Evolutionary conservation across 1,140 invertebrate species (phyloP).

Genomic region (Vollenhovia emeryi): DNA sequence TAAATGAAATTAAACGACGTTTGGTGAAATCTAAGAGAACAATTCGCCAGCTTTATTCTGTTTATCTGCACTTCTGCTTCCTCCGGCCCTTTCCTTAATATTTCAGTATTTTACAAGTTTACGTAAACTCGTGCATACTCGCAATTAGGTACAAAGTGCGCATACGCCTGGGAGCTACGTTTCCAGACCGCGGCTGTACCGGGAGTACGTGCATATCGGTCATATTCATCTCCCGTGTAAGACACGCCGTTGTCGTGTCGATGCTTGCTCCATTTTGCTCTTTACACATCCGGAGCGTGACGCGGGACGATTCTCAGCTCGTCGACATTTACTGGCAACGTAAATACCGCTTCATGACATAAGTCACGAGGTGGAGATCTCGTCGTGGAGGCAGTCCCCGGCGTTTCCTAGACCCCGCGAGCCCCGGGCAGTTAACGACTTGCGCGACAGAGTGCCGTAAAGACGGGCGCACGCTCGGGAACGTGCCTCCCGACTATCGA

Average conservation of each 20-base stretch:
- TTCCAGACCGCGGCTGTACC: background rate
- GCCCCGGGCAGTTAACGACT: slow-evolving; percentile 24
- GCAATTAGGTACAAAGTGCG: background rate
- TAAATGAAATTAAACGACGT: too few relatives aligned
- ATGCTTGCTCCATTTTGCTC: slow-evolving; percentile 68
- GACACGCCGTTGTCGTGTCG: slow-evolving; percentile 63
- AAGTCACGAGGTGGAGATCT: slow-evolving; percentile 74
- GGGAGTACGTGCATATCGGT: slow-evolving; percentile 56
- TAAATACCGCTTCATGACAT: slow-evolving; percentile 45
- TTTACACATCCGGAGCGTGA: slow-evolving; percentile 47
- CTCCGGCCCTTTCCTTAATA: background rate
- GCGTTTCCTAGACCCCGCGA: slow-evolving; percentile 5
- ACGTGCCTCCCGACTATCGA: slow-evolving; percentile 42
- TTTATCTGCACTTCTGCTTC: background rate
- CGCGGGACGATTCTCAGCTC: slow-evolving; percentile 43
- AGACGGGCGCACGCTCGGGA: slow-evolving; percentile 55
- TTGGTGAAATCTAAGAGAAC: too few relatives aligned
- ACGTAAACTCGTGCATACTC: background rate
- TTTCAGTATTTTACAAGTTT: slow-evolving; percentile 16
- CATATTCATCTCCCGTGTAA: slow-evolving; percentile 69
- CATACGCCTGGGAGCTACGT: background rate
- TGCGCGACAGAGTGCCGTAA: slow-evolving; percentile 64
- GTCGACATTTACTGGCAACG: slow-evolving; percentile 15
- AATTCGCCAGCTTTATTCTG: slow-evolving; percentile 1
- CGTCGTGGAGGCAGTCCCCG: slow-evolving; percentile 24